phyloP scores from a whole-genome alignment of 2,113 vertebrate genomes.

The Micronycteris hirsuta region DNA sequence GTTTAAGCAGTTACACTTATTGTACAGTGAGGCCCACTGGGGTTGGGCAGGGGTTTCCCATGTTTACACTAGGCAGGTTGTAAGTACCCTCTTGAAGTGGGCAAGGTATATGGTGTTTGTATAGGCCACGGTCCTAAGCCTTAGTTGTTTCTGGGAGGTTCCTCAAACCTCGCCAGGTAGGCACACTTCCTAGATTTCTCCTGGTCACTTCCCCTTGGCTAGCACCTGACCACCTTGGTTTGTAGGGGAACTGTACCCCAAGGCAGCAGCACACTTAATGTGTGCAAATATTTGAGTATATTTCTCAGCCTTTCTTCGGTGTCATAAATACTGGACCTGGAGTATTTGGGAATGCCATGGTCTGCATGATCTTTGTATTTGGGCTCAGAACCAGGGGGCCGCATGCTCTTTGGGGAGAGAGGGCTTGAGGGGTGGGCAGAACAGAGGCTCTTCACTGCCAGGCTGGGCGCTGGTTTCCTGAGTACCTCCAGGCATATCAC shows the following conservation, averaged over 20 bases:
- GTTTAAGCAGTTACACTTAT: constrained; percentile 1
- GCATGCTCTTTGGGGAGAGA: constrained; percentile 16
- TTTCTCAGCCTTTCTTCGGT: constrained; percentile 53
- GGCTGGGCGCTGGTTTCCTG: constrained; percentile 16
- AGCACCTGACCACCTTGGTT: background rate
- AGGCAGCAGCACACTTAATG: background rate
- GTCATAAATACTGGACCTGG: constrained; percentile 60
- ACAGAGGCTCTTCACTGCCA: background rate
- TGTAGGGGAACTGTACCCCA: background rate
- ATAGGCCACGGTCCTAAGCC: background rate
- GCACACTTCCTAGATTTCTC: background rate
- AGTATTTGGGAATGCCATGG: constrained; percentile 3
- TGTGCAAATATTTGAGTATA: constrained; percentile 54
- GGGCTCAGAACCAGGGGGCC: constrained; percentile 37
- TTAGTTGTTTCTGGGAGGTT: background rate
- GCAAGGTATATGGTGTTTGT: background rate
- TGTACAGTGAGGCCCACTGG: background rate
- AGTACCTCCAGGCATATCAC: constrained; percentile 25
- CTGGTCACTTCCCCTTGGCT: background rate
- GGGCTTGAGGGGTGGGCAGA: background rate
- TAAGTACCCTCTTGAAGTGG: background rate
- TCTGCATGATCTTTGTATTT: constrained; percentile 41
- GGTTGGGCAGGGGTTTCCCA: background rate
- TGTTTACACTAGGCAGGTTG: background rate
- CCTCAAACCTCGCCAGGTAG: background rate